Evolutionary conservation across 53 echinoderm and acorn worm species (phyloP).

Genomic region (Actinopyga echinites): DNA sequence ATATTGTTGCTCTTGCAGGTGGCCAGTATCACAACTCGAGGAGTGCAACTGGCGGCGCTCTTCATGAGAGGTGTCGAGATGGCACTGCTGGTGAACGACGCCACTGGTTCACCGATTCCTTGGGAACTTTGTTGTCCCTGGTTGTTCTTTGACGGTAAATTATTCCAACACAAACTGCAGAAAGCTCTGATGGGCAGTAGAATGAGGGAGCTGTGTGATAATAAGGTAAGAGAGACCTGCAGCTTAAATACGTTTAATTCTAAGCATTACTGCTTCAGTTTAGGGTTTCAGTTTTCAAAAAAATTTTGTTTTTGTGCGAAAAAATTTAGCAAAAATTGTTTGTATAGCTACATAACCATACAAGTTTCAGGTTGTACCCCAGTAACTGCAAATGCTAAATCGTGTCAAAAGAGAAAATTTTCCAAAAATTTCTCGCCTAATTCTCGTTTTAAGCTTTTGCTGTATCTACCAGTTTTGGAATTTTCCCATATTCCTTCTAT

Average conservation of each 20-base stretch:
- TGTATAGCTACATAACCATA: too few relatives aligned
- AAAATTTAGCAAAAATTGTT: too few relatives aligned
- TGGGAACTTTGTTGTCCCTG: conserved; percentile 99
- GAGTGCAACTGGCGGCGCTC: conserved; percentile 92
- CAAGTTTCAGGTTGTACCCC: too few relatives aligned
- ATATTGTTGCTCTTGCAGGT: conserved; percentile 48
- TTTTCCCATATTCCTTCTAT: not conserved
- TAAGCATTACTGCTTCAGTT: too few relatives aligned
- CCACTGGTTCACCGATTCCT: conserved; percentile 92
- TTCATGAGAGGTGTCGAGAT: conserved; percentile 99
- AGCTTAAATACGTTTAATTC: too few relatives aligned
- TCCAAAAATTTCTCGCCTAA: too few relatives aligned
- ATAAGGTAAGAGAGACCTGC: conserved; percentile 64
- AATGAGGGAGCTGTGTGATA: conserved; percentile 96
- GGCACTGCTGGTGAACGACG: conserved; percentile 93
- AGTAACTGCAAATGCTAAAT: too few relatives aligned
- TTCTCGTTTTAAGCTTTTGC: too few relatives aligned
- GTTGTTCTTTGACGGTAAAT: conserved; percentile 99
- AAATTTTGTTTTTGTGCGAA: too few relatives aligned
- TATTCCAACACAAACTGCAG: conserved; percentile 96
- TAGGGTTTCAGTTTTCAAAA: too few relatives aligned
- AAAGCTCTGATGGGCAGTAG: conserved; percentile 84
- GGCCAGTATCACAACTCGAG: conserved; percentile 85
- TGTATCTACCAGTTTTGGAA: not conserved
- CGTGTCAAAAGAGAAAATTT: too few relatives aligned